A percentile compares a stretch with the other conserved stretches of the same genome.
These are phyloP conservation scores for Poecilia gillii DNA, from an alignment of 2,797 vertebrate genomes.

Conservation along the genomic window DNA sequence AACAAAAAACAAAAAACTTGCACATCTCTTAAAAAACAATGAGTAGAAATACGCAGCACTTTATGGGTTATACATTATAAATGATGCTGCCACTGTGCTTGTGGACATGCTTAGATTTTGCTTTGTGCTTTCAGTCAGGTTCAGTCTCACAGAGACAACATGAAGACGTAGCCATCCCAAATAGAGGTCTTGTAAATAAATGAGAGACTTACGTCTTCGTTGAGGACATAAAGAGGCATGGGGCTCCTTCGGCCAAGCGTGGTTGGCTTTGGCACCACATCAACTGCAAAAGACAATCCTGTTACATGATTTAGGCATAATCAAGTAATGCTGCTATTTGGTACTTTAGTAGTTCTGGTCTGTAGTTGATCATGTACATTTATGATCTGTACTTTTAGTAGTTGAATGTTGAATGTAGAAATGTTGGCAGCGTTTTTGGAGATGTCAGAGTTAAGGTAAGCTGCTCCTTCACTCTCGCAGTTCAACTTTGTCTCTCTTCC, in stretches of 20 bases:
- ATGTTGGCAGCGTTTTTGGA: neutral
- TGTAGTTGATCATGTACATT: neutral
- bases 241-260: slow-evolving; percentile 79
- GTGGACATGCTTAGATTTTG: neutral
- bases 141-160: neutral
- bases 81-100: neutral
- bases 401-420: neutral
- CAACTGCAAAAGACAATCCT: slow-evolving; percentile 76
- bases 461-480: neutral
- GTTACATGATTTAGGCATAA: neutral
- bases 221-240: slow-evolving; percentile 92
- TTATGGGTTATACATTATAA: neutral
- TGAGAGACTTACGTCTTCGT: slow-evolving; percentile 87
- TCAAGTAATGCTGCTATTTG: neutral
- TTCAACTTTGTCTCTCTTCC: neutral
- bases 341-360: neutral
- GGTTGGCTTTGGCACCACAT: slow-evolving; percentile 83
- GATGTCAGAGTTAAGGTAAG: neutral
- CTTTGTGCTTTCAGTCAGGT: neutral
- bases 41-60: neutral
- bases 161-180: neutral
- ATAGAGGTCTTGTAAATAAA: neutral
- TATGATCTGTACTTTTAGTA: neutral
- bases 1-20: neutral
- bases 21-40: neutral